Conservation (phyloP, 2,113 vertebrate genomes). For the Pavo muticus region DNA sequence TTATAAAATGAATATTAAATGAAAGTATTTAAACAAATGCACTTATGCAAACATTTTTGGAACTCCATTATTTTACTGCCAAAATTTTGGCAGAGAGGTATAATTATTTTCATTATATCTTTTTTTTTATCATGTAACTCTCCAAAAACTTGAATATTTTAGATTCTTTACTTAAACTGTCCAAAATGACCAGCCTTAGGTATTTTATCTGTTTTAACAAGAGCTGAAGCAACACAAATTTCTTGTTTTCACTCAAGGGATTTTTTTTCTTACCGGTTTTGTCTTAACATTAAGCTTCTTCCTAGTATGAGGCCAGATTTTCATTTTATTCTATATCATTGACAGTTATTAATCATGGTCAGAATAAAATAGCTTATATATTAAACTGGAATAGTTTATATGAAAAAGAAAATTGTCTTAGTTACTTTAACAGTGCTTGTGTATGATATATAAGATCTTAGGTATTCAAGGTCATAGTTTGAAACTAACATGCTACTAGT, state of each 20-base stretch:
- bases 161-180: not conserved
- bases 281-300: not conserved
- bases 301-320: not conserved
- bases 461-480: not conserved
- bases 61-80: not conserved
- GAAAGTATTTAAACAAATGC: not conserved
- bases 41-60: not conserved
- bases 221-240: not conserved
- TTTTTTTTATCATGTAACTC: not conserved
- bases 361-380: not conserved
- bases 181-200: not conserved
- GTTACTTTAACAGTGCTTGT: not conserved
- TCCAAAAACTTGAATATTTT: not conserved
- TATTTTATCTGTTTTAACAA: not conserved
- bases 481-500: not conserved
- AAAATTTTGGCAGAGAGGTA: not conserved
- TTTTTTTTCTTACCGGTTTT: slow-evolving; percentile 17
- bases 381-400: slow-evolving; percentile 7
- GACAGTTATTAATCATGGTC: not conserved
- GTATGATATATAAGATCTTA: not conserved
- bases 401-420: not conserved
- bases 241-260: not conserved
- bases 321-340: not conserved
- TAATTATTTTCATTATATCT: not conserved
- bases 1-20: not conserved